These are phyloP conservation scores for Pontoporia blainvillei DNA, from an alignment of 2,113 vertebrate genomes.

Conservation along the genomic window DNA sequence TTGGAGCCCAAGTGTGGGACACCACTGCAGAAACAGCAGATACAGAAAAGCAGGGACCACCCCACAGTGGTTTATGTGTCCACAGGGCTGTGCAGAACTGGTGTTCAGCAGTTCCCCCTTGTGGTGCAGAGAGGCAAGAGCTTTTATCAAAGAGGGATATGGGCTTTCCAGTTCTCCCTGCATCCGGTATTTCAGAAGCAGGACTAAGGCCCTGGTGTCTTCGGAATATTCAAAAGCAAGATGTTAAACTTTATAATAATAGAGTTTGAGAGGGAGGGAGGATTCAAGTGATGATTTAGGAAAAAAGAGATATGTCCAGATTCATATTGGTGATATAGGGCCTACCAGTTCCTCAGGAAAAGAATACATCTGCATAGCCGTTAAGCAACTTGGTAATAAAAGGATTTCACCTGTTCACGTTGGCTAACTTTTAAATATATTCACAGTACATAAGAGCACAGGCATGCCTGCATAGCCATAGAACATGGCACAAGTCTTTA, in stretches of 20 bases:
- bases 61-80: fast-evolving
- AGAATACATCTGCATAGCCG: background rate
- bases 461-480: background rate
- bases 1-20: background rate
- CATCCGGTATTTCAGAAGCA: background rate
- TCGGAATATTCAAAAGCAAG: background rate
- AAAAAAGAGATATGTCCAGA: background rate
- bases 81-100: background rate
- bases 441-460: background rate
- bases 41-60: background rate
- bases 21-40: background rate
- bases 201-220: background rate
- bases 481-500: background rate
- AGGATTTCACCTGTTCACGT: background rate
- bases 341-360: background rate
- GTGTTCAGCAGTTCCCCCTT: background rate
- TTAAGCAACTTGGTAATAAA: background rate
- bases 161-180: background rate
- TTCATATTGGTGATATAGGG: background rate
- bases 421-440: background rate
- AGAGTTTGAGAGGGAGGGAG: background rate
- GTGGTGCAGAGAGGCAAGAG: background rate
- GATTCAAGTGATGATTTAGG: background rate
- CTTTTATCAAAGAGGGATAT: background rate
- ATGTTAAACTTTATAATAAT: background rate